A percentile compares a stretch with the other conserved stretches of the same genome.
Conservation (phyloP, 2,888 invertebrate genomes). For the Horisme vitalbata region DNA sequence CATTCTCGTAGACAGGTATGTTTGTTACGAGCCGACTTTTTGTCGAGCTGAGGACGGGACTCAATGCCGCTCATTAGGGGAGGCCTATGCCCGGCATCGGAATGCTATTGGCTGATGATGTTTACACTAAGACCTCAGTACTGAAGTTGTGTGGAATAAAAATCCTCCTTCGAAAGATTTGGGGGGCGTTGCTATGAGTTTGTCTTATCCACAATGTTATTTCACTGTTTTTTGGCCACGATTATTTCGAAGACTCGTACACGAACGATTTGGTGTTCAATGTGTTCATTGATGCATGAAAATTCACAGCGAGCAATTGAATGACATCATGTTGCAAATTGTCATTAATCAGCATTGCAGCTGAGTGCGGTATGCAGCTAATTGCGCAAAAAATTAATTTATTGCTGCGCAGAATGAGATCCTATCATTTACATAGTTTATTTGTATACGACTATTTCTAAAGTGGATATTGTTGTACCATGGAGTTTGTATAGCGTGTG, state of each 20-base stretch:
- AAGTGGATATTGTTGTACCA: conserved; percentile 4
- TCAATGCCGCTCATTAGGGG: background rate
- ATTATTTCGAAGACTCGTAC: too few relatives aligned
- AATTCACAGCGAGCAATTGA: conserved; percentile 23
- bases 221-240: too few relatives aligned
- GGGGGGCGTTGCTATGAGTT: too few relatives aligned
- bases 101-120: background rate
- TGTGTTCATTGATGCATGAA: conserved; percentile 9
- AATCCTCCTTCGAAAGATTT: too few relatives aligned
- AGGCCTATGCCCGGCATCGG: background rate
- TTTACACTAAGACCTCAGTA: too few relatives aligned
- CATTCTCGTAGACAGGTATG: too few relatives aligned
- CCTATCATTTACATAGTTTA: conserved; percentile 18
- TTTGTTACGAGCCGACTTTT: too few relatives aligned
- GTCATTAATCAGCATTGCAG: conserved; percentile 29
- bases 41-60: too few relatives aligned
- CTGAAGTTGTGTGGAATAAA: too few relatives aligned
- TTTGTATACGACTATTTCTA: background rate
- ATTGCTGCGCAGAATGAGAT: conserved; percentile 30
- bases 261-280: too few relatives aligned
- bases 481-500: too few relatives aligned
- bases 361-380: conserved; percentile 31
- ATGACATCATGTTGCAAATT: conserved; percentile 24
- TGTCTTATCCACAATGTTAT: too few relatives aligned
- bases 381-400: conserved; percentile 50